Base-by-base conservation (phyloP, 2,797 vertebrate genomes). In the Podarcis siculus region DNA sequence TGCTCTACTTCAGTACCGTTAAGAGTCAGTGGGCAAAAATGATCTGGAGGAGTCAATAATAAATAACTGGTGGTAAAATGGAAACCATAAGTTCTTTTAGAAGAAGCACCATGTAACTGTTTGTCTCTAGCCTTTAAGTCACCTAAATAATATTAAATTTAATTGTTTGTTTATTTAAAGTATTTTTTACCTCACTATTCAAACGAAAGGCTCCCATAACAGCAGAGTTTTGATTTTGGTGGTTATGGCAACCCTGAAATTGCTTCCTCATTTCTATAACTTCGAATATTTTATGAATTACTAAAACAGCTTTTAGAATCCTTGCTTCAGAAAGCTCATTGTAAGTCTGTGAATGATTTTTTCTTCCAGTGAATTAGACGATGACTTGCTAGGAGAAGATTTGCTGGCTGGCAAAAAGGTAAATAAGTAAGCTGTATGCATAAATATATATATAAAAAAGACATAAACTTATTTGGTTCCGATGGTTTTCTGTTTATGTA, bases 391-490 rank as follows among this genome's bases (percentile, higher is more conserved):
- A 90, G 98, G 97, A 92, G 99, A 99, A 87, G 99, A 99, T 94
- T 98, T 98, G 95, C 95, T 98, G 17, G 96, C 98, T 87, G 97
- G 97, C 85, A 99, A 99, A 97, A 99, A 99, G 98, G 99, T 99
- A 97, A 98, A 95, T 88, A 75, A 79, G 91, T 77, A 23, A 87
- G 58, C 10, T 82, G 35, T 45, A 72, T 10, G 0, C 15, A 4
- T 73, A 39, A 42, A 21, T 71, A 76, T 64, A 21, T 71, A 76
- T 64, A 12, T 30, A 27, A n/a, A 64, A 72, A 80, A n/a, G 8
- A 32, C 45, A 23, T 27, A 27, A 81, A 87, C 23, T 64, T 17
- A 10, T 45, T 25, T 21, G 12, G 37, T 27, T 45, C 75, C 2
- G 21, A 5, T 37, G 19, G 42, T 61, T 83, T 61, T 42, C 45